Evolutionary conservation across 2,797 vertebrate genomes (phyloP).

Genomic region (Acanthis flammea): DNA sequence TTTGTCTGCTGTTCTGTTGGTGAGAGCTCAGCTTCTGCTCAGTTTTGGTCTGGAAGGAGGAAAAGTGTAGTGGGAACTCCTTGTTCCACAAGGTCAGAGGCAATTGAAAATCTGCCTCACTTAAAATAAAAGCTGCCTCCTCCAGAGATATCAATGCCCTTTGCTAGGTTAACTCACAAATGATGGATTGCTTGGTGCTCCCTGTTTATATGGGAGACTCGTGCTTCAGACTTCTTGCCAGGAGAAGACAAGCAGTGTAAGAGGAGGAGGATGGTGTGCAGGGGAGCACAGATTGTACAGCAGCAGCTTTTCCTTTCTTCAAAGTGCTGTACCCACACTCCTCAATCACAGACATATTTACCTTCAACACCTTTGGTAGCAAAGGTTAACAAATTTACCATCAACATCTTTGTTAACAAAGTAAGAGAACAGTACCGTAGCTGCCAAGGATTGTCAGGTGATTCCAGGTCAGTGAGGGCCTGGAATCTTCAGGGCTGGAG

Average conservation of each 20-base stretch:
- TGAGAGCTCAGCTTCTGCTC: not conserved
- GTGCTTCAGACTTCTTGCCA: not conserved
- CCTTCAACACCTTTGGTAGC: not conserved
- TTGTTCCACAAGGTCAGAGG: not conserved
- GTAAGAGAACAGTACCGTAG: rapidly evolving
- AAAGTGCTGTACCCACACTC: not conserved
- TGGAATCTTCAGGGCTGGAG: not conserved
- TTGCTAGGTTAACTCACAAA: not conserved
- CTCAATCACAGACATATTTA: rapidly evolving
- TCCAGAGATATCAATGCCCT: not conserved
- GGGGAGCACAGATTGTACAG: not conserved
- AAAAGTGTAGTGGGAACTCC: not conserved
- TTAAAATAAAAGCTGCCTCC: not conserved
- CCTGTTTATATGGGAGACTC: not conserved
- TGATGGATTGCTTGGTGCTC: not conserved
- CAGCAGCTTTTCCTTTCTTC: not conserved
- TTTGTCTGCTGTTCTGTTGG: not conserved
- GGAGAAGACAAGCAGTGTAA: not conserved
- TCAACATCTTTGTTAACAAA: not conserved
- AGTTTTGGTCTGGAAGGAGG: not conserved
- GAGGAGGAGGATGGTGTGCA: not conserved
- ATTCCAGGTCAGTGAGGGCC: not conserved
- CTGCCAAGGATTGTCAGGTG: not conserved
- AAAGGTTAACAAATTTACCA: not conserved
- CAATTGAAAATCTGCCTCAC: not conserved